phyloP scores from a whole-genome alignment of 2,888 invertebrate genomes.

The Oscheius sp. region DNA sequence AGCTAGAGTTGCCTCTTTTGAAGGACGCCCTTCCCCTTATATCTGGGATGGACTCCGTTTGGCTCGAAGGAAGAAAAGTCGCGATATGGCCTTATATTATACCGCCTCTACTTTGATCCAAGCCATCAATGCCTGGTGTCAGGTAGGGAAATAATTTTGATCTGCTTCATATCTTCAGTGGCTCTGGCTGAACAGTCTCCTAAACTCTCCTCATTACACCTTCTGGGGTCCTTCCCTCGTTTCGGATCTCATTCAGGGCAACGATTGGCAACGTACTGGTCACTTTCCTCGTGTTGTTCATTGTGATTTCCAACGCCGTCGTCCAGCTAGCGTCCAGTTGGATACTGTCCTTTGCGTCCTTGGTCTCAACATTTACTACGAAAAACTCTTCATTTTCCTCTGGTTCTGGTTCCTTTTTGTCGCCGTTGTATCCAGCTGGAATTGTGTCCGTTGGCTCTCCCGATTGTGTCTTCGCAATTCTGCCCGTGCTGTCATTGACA shows the following conservation, averaged over 20 bases:
- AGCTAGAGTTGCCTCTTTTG: conserved; percentile 52
- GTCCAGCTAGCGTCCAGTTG: conserved; percentile 63
- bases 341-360: conserved; percentile 69
- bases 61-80: conserved; percentile 53
- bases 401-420: conserved; percentile 70
- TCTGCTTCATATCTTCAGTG: conserved; percentile 47
- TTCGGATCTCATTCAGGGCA: conserved; percentile 58
- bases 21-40: conserved; percentile 62
- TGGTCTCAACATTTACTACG: conserved; percentile 69
- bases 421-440: conserved; percentile 55
- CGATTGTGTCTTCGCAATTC: conserved; percentile 45
- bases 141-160: conserved; percentile 28
- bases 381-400: conserved; percentile 68
- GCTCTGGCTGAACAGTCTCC: conserved; percentile 60
- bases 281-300: conserved; percentile 69
- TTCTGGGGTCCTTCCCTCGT: conserved; percentile 64
- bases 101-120: conserved; percentile 59
- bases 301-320: conserved; percentile 65
- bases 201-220: conserved; percentile 61
- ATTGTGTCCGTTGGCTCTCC: conserved; percentile 58
- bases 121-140: conserved; percentile 59
- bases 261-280: conserved; percentile 67
- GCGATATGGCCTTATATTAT: conserved; percentile 62
- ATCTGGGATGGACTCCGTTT: conserved; percentile 68
- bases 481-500: conserved; percentile 36